These are phyloP conservation scores for Ichneumon xanthorius DNA, from an alignment of 2,888 invertebrate species.

Conservation along the genomic window DNA sequence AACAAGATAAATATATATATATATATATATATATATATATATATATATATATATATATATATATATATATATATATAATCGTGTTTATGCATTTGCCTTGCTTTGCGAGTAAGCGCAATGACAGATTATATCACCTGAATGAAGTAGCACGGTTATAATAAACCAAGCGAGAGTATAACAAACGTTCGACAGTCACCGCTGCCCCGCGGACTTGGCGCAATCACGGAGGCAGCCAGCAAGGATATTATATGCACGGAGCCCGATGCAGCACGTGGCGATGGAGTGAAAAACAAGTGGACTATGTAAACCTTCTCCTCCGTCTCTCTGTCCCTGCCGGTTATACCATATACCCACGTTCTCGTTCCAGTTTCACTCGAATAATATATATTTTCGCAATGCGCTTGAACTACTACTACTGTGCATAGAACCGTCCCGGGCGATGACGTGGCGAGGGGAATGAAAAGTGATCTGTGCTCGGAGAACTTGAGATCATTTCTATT, in stretches of 20 bases:
- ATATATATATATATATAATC: no score
- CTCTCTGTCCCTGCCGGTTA: slow-evolving; percentile 55
- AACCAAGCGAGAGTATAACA: slow-evolving; percentile 34
- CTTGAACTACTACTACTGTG: slow-evolving; percentile 39
- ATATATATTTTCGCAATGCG: slow-evolving; percentile 66
- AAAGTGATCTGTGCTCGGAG: slow-evolving; percentile 37
- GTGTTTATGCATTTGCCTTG: slow-evolving; percentile 13
- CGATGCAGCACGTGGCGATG: slow-evolving; percentile 59
- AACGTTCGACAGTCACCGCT: slow-evolving; percentile 51
- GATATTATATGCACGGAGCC: slow-evolving; percentile 58
- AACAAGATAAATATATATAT: neutral
- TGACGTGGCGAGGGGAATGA: slow-evolving; percentile 57
- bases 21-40: no score
- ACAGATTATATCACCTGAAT: slow-evolving; percentile 57
- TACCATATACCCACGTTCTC: slow-evolving; percentile 65
- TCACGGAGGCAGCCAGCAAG: slow-evolving; percentile 58
- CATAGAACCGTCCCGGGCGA: slow-evolving; percentile 22
- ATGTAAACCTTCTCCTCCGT: slow-evolving; percentile 64
- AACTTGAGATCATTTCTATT: slow-evolving; percentile 9
- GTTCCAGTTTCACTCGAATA: slow-evolving; percentile 68
- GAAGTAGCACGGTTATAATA: slow-evolving; percentile 48
- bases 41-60: no score
- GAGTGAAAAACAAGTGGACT: slow-evolving; percentile 68
- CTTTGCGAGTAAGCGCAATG: slow-evolving; percentile 25
- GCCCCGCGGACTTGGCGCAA: slow-evolving; percentile 60